phyloP scores from a whole-genome alignment of 2,113 vertebrate species.

The Gasterosteus nipponicus region DNA sequence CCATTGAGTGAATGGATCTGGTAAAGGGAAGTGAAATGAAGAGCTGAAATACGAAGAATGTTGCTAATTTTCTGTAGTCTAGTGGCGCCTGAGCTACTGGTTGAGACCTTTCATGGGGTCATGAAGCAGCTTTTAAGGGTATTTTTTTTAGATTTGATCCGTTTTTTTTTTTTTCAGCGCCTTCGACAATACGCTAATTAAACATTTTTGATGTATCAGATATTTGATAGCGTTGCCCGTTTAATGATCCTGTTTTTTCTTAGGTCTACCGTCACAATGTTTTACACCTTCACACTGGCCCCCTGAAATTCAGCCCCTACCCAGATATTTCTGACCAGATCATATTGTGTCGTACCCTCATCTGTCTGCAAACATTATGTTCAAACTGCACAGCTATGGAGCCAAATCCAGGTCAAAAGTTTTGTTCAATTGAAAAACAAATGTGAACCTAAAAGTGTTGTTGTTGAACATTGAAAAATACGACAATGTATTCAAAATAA shows the following conservation, averaged over 20 bases:
- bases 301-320: background rate
- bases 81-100: conserved; percentile 4
- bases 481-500: too few species aligned
- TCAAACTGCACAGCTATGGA: background rate
- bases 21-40: conserved; percentile 4
- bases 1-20: conserved; percentile 18
- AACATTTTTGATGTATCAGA: background rate
- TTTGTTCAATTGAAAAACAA: too few species aligned
- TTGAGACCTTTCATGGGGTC: background rate
- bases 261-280: background rate
- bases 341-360: background rate
- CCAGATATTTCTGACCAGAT: background rate
- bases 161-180: background rate
- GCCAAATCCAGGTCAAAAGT: too few species aligned
- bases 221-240: background rate
- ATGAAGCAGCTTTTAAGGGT: background rate
- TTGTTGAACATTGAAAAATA: too few species aligned
- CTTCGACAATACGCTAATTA: background rate
- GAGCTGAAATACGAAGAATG: background rate
- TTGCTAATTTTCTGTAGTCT: conserved; percentile 12
- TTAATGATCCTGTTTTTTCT: background rate
- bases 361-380: background rate
- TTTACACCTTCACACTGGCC: background rate
- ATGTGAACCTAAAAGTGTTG: too few species aligned
- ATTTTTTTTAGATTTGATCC: background rate